Conservation (phyloP, 1,140 invertebrate genomes). For the Cherax quadricarinatus region DNA sequence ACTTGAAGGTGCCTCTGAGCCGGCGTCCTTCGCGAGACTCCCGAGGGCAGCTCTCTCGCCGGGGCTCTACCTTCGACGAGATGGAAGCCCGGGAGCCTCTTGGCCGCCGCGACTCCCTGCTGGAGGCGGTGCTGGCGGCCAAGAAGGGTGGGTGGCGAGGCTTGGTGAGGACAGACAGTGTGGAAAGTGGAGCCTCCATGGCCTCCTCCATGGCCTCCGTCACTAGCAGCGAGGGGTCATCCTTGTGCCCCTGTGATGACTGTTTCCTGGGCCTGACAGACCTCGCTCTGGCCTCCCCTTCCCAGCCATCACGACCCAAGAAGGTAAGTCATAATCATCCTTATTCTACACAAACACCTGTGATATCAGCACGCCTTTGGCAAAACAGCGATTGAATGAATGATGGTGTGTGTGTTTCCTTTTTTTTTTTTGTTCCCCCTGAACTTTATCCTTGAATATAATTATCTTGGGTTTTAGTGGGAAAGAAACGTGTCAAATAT, state of each 20-base stretch:
- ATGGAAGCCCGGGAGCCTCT: conserved; percentile 65
- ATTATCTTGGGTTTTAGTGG: no score
- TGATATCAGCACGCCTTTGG: no score
- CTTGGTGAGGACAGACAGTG: conserved; percentile 85
- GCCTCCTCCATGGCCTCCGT: conserved; percentile 79
- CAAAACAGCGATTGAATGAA: no score
- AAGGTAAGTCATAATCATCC: conserved; percentile 40
- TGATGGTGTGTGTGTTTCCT: no score
- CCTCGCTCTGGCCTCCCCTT: conserved; percentile 72
- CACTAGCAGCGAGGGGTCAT: conserved; percentile 47
- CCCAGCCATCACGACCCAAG: conserved; percentile 74
- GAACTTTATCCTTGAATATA: no score
- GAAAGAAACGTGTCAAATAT: no score
- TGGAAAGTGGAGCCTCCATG: conserved; percentile 84
- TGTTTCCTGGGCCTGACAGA: conserved; percentile 89
- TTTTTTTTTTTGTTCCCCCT: no score
- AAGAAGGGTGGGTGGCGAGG: conserved; percentile 75
- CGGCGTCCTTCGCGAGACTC: conserved; percentile 74
- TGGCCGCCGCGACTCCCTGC: conserved; percentile 68
- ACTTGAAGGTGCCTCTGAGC: conserved; percentile 85
- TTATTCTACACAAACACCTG: no score
- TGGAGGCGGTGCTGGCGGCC: conserved; percentile 66
- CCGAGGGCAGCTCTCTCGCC: conserved; percentile 70
- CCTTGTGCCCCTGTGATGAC: conserved; percentile 87
- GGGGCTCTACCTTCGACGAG: conserved; percentile 60